Percentiles rank a stretch among this genome's conserved stretches.
These are phyloP conservation scores for Gobionotothen gibberifrons DNA, from an alignment of 2,797 vertebrate species.

Conservation along the genomic window DNA sequence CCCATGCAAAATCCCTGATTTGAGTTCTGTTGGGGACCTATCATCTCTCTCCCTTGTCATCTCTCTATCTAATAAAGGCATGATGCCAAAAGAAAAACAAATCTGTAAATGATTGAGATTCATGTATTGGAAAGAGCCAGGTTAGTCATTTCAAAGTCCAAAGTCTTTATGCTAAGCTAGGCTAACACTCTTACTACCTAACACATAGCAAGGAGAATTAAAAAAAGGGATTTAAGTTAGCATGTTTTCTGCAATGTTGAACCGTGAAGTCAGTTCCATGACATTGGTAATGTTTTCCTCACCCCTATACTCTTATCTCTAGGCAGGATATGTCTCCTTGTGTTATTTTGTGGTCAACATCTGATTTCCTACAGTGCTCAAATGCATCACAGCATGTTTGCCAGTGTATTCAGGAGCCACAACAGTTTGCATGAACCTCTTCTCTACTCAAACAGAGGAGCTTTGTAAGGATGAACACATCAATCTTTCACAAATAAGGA, in stretches of 20 bases:
- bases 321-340: neutral
- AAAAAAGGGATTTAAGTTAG: neutral
- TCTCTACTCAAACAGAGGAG: conserved; percentile 2
- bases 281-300: neutral
- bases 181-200: neutral
- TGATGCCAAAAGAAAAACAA: too few relatives aligned
- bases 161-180: neutral
- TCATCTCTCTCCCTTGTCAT: neutral
- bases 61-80: too few relatives aligned
- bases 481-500: conserved; percentile 39
- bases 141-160: too few relatives aligned
- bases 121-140: neutral
- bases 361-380: conserved; percentile 10
- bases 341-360: conserved; percentile 11
- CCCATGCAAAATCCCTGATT: neutral
- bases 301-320: neutral
- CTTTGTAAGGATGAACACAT: conserved; percentile 46
- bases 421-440: conserved; percentile 12
- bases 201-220: neutral
- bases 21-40: neutral
- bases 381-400: conserved; percentile 15
- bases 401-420: conserved; percentile 13
- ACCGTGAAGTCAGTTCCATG: neutral
- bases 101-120: neutral
- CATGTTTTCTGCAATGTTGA: neutral